Conservation (phyloP, 2,113 vertebrate genomes). For the Tyto alba region DNA sequence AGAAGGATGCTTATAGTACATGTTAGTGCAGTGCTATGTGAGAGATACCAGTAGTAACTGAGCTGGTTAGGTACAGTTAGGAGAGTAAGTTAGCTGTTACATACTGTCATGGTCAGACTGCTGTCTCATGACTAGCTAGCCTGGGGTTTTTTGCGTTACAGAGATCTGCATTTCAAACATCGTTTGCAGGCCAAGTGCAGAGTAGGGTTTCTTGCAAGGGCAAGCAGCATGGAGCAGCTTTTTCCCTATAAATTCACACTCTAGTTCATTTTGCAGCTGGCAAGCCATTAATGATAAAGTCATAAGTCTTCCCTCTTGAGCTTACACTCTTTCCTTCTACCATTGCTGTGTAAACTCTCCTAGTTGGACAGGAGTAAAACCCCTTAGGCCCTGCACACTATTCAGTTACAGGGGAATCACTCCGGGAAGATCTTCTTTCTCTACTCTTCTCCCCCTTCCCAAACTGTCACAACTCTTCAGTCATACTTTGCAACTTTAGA, state of each 20-base stretch:
- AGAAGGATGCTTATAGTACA: fast-evolving
- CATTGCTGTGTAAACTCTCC: neutral
- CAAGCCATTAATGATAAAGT: neutral
- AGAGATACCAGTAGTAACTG: neutral
- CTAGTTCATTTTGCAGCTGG: neutral
- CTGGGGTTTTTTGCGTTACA: neutral
- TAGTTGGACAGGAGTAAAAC: neutral
- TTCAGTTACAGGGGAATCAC: neutral
- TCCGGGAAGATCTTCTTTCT: neutral
- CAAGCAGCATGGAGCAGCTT: neutral
- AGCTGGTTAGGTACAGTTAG: neutral
- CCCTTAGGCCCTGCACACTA: neutral
- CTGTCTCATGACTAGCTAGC: neutral
- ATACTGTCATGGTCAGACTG: neutral
- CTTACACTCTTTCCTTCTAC: neutral
- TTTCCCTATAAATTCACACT: neutral
- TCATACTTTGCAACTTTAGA: neutral
- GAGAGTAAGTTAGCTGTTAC: neutral
- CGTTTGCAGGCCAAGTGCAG: neutral
- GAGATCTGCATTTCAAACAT: neutral
- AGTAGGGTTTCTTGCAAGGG: neutral
- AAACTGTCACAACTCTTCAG: neutral
- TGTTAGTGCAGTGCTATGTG: neutral
- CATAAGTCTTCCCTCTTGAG: neutral
- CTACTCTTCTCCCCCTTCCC: neutral